Percentiles rank a stretch among this genome's conserved stretches.
These are phyloP conservation scores for Ophion slaviceki DNA, from an alignment of 2,888 invertebrate species.

Conservation along the genomic window DNA sequence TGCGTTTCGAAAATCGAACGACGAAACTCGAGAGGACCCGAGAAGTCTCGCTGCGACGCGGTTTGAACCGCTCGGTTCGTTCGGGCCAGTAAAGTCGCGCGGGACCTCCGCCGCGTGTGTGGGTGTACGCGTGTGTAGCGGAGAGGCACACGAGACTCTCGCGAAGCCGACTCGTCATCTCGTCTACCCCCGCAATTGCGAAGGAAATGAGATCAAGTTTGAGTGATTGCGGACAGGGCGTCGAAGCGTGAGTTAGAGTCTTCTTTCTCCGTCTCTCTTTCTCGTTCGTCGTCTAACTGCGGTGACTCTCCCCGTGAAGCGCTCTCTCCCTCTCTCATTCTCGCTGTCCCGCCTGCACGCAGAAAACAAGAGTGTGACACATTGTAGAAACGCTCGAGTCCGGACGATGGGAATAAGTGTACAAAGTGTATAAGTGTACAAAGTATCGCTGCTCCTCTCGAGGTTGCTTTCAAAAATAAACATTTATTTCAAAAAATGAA, in stretches of 20 bases:
- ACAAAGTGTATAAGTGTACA: slow-evolving; percentile 4
- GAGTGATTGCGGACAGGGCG: slow-evolving; percentile 74
- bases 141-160: slow-evolving; percentile 19
- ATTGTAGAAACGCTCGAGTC: slow-evolving; percentile 4
- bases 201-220: slow-evolving; percentile 82
- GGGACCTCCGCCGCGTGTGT: slow-evolving; percentile 19
- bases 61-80: background rate
- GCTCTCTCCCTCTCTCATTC: slow-evolving; percentile 11
- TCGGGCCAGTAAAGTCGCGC: slow-evolving; percentile 5
- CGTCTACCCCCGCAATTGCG: slow-evolving; percentile 74
- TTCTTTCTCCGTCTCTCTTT: slow-evolving; percentile 18
- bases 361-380: slow-evolving; percentile 13
- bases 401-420: background rate
- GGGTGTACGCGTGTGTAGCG: slow-evolving; percentile 5
- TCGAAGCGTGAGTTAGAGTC: slow-evolving; percentile 54
- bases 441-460: slow-evolving; percentile 39
- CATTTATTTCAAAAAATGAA: slow-evolving; percentile 83
- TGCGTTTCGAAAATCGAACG: background rate
- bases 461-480: slow-evolving; percentile 83
- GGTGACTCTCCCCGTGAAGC: background rate
- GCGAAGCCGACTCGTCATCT: slow-evolving; percentile 28
- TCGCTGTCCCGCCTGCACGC: background rate
- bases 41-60: background rate
- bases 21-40: too few species aligned
- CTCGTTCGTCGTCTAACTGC: slow-evolving; percentile 25